These are phyloP conservation scores for Crocodylus rhombifer DNA, from an alignment of 2,797 vertebrate species.

Conservation along the genomic window DNA sequence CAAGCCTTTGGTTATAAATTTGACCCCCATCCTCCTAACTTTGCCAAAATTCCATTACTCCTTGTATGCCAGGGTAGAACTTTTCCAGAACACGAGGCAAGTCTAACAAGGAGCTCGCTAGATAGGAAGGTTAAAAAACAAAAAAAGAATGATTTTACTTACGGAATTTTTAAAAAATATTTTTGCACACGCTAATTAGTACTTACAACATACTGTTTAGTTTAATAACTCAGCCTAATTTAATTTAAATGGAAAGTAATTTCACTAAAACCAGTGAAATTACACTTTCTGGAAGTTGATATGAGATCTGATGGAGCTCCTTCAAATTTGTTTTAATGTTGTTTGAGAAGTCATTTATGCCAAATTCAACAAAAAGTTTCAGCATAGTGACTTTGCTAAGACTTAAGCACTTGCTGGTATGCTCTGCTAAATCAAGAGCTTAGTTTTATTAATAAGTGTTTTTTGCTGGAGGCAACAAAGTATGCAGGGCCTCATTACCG, in stretches of 20 bases:
- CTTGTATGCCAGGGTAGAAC: neutral
- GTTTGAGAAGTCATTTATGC: neutral
- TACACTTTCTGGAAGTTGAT: rapidly evolving
- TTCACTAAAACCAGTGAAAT: neutral
- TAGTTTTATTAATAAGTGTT: rapidly evolving
- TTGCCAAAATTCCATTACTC: neutral
- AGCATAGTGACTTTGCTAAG: neutral
- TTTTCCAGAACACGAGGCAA: neutral
- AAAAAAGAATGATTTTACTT: neutral
- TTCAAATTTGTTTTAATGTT: neutral
- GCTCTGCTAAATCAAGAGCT: neutral
- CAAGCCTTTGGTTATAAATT: neutral
- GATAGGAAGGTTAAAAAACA: neutral
- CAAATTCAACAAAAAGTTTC: slow-evolving; percentile 3
- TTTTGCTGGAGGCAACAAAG: neutral
- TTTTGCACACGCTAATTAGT: neutral
- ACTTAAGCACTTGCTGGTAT: neutral
- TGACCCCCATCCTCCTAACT: neutral
- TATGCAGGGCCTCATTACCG: neutral
- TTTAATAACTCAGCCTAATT: neutral
- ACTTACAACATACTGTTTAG: neutral
- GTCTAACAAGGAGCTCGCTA: neutral
- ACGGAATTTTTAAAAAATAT: neutral
- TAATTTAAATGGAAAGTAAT: neutral
- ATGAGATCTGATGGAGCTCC: neutral